phyloP scores from a whole-genome alignment of 2,888 invertebrate genomes.

The Embidobia sp. region DNA sequence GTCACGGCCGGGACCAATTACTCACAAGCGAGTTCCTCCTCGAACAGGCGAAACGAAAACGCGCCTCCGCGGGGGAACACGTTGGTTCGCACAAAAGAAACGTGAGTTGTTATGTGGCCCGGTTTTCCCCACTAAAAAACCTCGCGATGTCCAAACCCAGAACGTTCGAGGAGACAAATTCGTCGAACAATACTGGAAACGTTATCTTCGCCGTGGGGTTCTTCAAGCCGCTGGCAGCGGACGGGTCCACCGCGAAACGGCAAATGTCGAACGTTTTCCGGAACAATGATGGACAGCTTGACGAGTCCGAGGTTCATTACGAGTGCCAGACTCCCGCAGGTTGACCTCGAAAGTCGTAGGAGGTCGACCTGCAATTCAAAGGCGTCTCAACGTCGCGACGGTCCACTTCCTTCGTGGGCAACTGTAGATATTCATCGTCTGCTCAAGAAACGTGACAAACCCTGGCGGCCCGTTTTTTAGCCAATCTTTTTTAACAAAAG shows the following conservation, averaged over 20 bases:
- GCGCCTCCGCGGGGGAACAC: too few species aligned
- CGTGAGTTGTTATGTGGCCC: slow-evolving; percentile 20
- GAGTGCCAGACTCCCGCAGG: slow-evolving; percentile 77
- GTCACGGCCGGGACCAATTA: too few species aligned
- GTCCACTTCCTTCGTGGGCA: slow-evolving; percentile 3
- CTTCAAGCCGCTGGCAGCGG: slow-evolving; percentile 61
- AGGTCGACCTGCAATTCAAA: slow-evolving; percentile 70
- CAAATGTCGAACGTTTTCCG: slow-evolving; percentile 54
- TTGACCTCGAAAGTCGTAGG: slow-evolving; percentile 74
- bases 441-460: too few species aligned
- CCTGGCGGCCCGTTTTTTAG: too few species aligned
- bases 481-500: too few species aligned
- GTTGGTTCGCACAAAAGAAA: neutral
- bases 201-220: slow-evolving; percentile 76
- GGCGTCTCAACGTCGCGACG: slow-evolving; percentile 68
- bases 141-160: slow-evolving; percentile 73
- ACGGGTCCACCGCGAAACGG: slow-evolving; percentile 43
- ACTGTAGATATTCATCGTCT: too few species aligned
- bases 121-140: slow-evolving; percentile 69
- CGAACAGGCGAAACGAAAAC: too few species aligned
- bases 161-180: slow-evolving; percentile 76
- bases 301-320: slow-evolving; percentile 76
- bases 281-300: slow-evolving; percentile 67
- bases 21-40: too few species aligned
- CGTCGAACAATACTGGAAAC: slow-evolving; percentile 75